These are phyloP conservation scores for Lutraria rhynchaena DNA, from an alignment of 1,140 invertebrate genomes.

Conservation along the genomic window DNA sequence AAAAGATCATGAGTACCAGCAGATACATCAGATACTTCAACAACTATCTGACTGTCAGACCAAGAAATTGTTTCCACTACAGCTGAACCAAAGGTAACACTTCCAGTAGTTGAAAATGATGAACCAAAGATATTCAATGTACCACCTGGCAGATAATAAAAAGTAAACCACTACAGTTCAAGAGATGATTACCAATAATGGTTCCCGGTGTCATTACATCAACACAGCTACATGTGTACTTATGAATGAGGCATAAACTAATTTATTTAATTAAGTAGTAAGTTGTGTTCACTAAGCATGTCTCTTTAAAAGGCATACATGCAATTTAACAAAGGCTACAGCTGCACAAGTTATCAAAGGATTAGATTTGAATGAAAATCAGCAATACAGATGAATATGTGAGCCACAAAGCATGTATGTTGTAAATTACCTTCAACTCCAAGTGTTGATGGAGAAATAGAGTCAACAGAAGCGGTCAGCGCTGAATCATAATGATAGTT, in stretches of 20 bases:
- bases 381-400: neutral
- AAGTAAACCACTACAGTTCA: no score
- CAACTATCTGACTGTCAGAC: slow-evolving; percentile 18
- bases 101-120: neutral
- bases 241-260: no score
- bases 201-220: no score
- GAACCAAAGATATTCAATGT: neutral
- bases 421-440: slow-evolving; percentile 35
- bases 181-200: no score
- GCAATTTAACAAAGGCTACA: no score
- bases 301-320: neutral
- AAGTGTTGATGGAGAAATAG: slow-evolving; percentile 12
- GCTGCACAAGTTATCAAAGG: no score
- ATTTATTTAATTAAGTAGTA: neutral
- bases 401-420: no score
- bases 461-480: slow-evolving; percentile 15
- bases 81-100: neutral
- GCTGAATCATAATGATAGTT: slow-evolving; percentile 29
- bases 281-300: no score
- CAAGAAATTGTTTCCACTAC: neutral
- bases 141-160: no score
- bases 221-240: no score
- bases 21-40: neutral
- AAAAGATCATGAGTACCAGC: slow-evolving; percentile 12
- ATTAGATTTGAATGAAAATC: neutral